Base-by-base conservation (phyloP, 2,888 invertebrate species). In the Ctenicera cuprea region DNA sequence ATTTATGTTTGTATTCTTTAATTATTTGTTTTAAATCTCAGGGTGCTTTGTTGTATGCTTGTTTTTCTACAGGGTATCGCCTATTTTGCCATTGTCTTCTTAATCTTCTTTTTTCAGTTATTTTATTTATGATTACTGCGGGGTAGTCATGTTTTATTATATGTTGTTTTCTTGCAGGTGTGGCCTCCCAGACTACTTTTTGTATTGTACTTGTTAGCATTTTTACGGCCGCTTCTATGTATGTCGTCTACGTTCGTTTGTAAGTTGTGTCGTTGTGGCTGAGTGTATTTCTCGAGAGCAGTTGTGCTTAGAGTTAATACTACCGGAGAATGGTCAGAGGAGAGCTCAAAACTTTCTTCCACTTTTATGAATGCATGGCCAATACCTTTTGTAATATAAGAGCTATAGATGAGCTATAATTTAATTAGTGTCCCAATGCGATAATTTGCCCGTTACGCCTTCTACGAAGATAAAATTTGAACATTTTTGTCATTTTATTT, bases 1-100 rank as follows among this genome's bases (percentile, higher is more conserved):
- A 50, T 22, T 50, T 50, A 22, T 50, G 5, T 50, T 18, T 50
- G 22, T 50, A 50, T 20, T 50, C 22, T 20, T 12, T 50, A 22
- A 50, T 50, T 20, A 50, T 50, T 22, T 50, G 8, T 50, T 50
- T 50, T 50, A 38, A n/a, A 4, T 38, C 38, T 8, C 38, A 3
- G 3, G 11, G 3, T 38, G 38, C 11, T 11, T 12, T 38, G 11
- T 38, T 38, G 38, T 38, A 38, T 11, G 38, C 38, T 11, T 38
- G 38, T 26, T 38, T 38, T 38, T 12, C 38, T 12, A 8, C n/a
- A 11, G 38, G 3, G 38, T 38, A 38, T 38, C 38, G 3, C 11
- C 38, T 38, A n/a, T 38, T 38, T 38, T 38, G 38, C 38, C 38
- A 38, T 11, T n/a, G n/a, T n/a, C n/a, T n/a, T n/a, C n/a, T n/a